These are phyloP conservation scores for Iguana delicatissima DNA, from an alignment of 2,797 vertebrate species.

Conservation along the genomic window DNA sequence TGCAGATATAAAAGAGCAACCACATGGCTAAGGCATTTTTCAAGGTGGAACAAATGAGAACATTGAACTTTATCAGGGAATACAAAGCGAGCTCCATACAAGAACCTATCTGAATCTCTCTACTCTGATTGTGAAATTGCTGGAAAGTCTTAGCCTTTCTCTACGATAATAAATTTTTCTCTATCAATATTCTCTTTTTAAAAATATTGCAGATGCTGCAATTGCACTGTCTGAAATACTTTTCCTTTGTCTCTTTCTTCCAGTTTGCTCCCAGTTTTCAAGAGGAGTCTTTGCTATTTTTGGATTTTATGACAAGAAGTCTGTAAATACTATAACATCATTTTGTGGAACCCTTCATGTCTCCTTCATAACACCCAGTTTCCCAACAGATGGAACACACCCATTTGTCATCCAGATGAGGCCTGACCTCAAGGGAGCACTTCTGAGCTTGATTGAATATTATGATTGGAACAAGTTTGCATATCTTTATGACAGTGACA, in stretches of 20 bases:
- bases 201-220: background rate
- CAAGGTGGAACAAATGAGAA: background rate
- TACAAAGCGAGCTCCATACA: background rate
- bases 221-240: conserved; percentile 10
- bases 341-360: conserved; percentile 98
- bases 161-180: background rate
- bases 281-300: conserved; percentile 99
- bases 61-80: background rate
- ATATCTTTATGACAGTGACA: conserved; percentile 97
- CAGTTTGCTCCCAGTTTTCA: conserved; percentile 99
- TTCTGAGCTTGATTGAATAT: conserved; percentile 98
- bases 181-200: background rate
- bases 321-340: conserved; percentile 98
- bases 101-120: background rate
- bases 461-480: conserved; percentile 99
- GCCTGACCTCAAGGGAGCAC: conserved; percentile 97
- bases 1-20: background rate
- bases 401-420: conserved; percentile 99
- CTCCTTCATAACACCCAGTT: conserved; percentile 98
- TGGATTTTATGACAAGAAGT: conserved; percentile 99
- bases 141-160: background rate
- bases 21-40: background rate
- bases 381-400: conserved; percentile 95
- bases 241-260: conserved; percentile 53
- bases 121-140: background rate